These are phyloP conservation scores for Girardia tigrina DNA, from an alignment of 2,888 invertebrate genomes.

Conservation along the genomic window DNA sequence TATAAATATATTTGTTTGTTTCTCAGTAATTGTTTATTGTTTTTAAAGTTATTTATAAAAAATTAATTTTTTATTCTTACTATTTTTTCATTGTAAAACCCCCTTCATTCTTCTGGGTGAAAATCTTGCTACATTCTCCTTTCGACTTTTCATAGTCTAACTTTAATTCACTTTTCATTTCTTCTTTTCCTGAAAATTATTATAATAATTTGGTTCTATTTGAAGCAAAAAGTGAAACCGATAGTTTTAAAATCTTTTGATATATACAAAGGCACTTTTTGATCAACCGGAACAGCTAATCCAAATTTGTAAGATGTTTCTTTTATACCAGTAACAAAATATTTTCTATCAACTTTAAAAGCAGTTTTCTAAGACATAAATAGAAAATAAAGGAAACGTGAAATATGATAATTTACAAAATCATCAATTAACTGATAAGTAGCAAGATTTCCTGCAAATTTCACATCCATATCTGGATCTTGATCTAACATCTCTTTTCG, in stretches of 20 bases:
- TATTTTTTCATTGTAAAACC: neutral
- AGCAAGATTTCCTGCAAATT: neutral
- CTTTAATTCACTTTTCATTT: too few species aligned
- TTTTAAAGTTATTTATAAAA: too few species aligned
- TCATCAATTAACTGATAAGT: neutral
- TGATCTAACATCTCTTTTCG: neutral
- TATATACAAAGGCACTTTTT: neutral
- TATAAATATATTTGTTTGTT: too few species aligned
- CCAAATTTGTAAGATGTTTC: neutral
- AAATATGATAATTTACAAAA: neutral
- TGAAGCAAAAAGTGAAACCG: too few species aligned
- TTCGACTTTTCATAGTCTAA: too few species aligned
- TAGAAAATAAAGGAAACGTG: too few species aligned
- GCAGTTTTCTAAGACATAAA: neutral
- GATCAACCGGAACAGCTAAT: neutral
- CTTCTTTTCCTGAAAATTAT: too few species aligned
- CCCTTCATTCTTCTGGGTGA: neutral
- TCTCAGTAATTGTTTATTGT: too few species aligned
- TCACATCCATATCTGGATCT: neutral
- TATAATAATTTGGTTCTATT: too few species aligned
- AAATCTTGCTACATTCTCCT: neutral
- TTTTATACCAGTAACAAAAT: neutral
- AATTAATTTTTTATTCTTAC: neutral
- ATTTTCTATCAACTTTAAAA: neutral
- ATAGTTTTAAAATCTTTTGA: too few species aligned